These are phyloP conservation scores for Tipula unca DNA, from an alignment of 2,888 invertebrate species.

Conservation along the genomic window DNA sequence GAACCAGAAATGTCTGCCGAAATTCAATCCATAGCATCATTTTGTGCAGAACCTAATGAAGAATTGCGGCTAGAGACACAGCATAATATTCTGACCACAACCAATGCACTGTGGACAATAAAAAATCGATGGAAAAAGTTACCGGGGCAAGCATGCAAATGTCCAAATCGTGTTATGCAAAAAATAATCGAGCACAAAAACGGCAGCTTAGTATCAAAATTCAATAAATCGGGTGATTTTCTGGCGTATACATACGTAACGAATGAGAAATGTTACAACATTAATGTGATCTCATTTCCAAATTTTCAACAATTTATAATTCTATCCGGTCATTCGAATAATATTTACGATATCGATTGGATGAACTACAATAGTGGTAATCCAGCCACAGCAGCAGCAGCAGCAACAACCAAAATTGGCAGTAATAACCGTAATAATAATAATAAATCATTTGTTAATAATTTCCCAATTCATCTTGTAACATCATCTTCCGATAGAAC, in stretches of 20 bases:
- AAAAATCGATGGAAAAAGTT: slow-evolving; percentile 17
- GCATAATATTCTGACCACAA: neutral
- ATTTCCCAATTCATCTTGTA: slow-evolving; percentile 15
- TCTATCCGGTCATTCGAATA: neutral
- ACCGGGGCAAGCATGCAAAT: neutral
- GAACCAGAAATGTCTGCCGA: neutral
- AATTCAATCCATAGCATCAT: neutral
- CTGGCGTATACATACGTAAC: neutral
- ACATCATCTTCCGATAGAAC: slow-evolving; percentile 17
- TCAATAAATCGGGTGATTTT: neutral
- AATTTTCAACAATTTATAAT: neutral
- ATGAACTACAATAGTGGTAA: neutral
- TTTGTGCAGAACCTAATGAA: neutral
- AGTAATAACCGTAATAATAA: neutral
- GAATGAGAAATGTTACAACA: neutral
- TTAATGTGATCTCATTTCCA: slow-evolving; percentile 9
- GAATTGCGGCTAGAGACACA: neutral
- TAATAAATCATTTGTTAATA: slow-evolving; percentile 9
- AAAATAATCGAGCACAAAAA: neutral
- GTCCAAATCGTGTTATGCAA: neutral
- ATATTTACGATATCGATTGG: slow-evolving; percentile 16
- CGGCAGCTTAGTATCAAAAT: neutral
- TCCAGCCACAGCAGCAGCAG: neutral
- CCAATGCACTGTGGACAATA: neutral
- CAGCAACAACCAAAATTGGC: neutral